Base-by-base conservation (phyloP, 1,140 invertebrate genomes). In the Spodoptera frugiperda region DNA sequence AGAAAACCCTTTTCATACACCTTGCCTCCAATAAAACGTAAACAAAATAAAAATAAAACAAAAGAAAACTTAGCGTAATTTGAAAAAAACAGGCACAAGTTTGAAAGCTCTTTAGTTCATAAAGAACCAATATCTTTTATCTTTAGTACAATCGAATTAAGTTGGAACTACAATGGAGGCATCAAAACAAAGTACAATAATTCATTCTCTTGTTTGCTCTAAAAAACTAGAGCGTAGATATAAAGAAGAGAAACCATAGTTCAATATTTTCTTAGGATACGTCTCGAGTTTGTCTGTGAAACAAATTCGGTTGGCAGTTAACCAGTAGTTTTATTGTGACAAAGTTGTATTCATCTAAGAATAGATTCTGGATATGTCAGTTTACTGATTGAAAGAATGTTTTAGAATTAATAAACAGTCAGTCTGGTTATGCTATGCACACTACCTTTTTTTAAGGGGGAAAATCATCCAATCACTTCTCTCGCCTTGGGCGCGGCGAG, bases 101-200 rank as follows among this genome's bases (percentile, higher is more conserved):
- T 59, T 51, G 8, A 14, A 44, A 19, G 0, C 17, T 12, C 30
- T 19, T 63, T 57, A 30, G 48, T 12, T 9, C 39, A 48, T 59
- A 59, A 73, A 72, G 55, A 25, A 51, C 55, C 71, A 61, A 73
- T 73, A 73, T 73, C 54, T 61, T 59, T 73, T 61, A 54, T 61
- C 33, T 17, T 25, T 17, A 9, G 33, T 44, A 21, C 11, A 73
- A 73, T 11, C 55, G 44, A 73, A 73, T 59, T 48, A 73, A 73
- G 39, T 21, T n/a, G 30, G 11, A 65, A 48, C 21, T 30, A 61
- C 71, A 73, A 73, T 61, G 15, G 55, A 14, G 10, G 25, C 39
- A 73, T 73, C 71, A 73, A 59, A 73, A 73, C 71, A 59, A 61
- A 57, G 19, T 73, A 61, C 21, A 49, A 73, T 73, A 73, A 73